phyloP scores from a whole-genome alignment of 1,140 invertebrate species.

The Drosophila albomicans region DNA sequence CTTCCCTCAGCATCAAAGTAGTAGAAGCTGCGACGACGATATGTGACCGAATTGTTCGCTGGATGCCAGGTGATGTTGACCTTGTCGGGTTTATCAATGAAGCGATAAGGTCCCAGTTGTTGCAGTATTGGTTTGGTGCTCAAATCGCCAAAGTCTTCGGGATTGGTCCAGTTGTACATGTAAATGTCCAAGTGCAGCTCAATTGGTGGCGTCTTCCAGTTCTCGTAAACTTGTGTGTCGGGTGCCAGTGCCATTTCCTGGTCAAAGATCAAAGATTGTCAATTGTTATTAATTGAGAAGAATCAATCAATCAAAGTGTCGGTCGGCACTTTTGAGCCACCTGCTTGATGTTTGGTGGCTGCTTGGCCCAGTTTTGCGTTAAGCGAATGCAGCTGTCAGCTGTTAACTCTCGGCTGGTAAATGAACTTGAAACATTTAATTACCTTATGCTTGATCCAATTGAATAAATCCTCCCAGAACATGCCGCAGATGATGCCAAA shows the following conservation, averaged over 20 bases:
- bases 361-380: conserved; percentile 38
- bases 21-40: conserved; percentile 90
- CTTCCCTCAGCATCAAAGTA: conserved; percentile 90
- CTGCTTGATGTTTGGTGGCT: conserved; percentile 20
- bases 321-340: conserved; percentile 58
- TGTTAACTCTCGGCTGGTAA: conserved; percentile 9
- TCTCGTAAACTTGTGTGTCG: conserved; percentile 87
- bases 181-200: conserved; percentile 91
- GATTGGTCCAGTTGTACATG: conserved; percentile 94
- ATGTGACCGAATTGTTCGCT: conserved; percentile 92
- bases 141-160: conserved; percentile 86
- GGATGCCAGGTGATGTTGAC: conserved; percentile 89
- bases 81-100: conserved; percentile 89
- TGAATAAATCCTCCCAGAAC: conserved; percentile 82
- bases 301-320: conserved; percentile 49
- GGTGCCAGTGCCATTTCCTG: conserved; percentile 88
- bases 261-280: conserved; percentile 37
- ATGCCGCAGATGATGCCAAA: conserved; percentile 77
- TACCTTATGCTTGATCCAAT: conserved; percentile 82
- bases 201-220: conserved; percentile 91
- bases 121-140: conserved; percentile 88
- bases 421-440: conserved; percentile 31
- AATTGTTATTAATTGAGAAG: conserved; percentile 72
- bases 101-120: conserved; percentile 91
- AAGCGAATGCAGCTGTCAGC: conserved; percentile 65